These are phyloP conservation scores for Pluvialis apricaria DNA, from an alignment of 2,113 vertebrate species.

Conservation along the genomic window DNA sequence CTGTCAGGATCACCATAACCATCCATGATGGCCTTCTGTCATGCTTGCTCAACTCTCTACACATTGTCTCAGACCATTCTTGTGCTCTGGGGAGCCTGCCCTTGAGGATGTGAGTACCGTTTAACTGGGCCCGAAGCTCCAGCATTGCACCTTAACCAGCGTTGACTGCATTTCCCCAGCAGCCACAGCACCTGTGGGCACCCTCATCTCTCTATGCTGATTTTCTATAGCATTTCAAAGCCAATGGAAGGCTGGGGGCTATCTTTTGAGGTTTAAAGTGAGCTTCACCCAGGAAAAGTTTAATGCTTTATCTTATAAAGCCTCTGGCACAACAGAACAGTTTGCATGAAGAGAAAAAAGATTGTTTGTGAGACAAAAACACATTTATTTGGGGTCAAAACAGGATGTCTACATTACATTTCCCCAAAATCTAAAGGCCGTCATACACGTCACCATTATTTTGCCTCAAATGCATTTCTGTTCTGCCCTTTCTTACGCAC, in stretches of 20 bases:
- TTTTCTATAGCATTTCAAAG: background rate
- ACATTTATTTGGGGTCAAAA: background rate
- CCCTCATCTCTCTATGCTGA: background rate
- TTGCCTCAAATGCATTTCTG: background rate
- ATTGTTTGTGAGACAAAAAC: background rate
- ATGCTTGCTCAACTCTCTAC: background rate
- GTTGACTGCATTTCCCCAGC: background rate
- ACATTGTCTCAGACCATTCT: background rate
- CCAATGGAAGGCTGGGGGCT: background rate
- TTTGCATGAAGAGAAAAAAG: background rate
- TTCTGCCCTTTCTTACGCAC: background rate
- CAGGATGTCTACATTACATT: background rate
- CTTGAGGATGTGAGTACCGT: background rate
- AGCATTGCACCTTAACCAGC: background rate
- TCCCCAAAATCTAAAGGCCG: background rate
- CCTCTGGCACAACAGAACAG: background rate
- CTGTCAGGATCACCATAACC: background rate
- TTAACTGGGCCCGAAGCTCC: background rate
- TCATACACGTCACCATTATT: background rate
- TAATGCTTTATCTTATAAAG: background rate
- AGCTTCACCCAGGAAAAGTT: background rate
- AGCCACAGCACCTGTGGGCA: background rate
- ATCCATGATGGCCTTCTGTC: background rate
- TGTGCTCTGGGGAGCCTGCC: background rate
- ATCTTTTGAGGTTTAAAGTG: background rate